Conservation (phyloP, 2,113 vertebrate genomes). For the Rhabdornis inornatus region DNA sequence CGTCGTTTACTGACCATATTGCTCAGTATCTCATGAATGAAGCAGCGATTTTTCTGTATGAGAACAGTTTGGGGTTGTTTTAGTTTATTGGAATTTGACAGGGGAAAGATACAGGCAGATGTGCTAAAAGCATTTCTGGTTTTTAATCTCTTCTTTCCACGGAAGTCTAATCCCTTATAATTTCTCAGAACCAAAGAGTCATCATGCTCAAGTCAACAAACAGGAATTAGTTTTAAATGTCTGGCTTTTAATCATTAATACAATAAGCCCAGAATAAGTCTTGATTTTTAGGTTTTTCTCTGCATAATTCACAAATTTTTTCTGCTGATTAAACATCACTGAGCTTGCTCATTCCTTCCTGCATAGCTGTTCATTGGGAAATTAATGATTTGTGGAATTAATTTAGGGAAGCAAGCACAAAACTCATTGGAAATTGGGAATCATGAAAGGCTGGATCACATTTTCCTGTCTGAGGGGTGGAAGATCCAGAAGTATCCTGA, state of each 20-base stretch:
- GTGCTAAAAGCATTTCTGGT: background rate
- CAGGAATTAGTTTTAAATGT: background rate
- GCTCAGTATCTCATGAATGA: no score
- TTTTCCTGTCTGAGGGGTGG: background rate
- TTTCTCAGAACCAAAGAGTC: background rate
- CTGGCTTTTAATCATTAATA: background rate
- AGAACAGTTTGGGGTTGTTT: background rate
- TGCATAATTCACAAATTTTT: background rate
- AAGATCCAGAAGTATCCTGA: background rate
- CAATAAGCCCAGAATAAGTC: background rate
- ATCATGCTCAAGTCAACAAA: background rate
- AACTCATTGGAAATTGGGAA: background rate
- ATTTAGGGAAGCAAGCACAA: background rate
- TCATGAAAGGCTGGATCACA: background rate
- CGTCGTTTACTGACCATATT: accelerated
- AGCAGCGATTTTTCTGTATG: background rate
- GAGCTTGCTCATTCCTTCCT: background rate
- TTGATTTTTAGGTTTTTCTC: background rate
- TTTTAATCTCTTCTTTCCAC: background rate
- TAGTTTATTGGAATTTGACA: background rate
- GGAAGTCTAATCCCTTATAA: background rate
- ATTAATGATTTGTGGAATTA: background rate
- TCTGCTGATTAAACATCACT: background rate
- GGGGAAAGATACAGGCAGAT: background rate
- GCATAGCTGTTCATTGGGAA: background rate